A percentile compares a stretch with the other conserved stretches of the same genome.
Conservation (phyloP, 1,140 invertebrate species). For the Aphidius gifuensis region DNA sequence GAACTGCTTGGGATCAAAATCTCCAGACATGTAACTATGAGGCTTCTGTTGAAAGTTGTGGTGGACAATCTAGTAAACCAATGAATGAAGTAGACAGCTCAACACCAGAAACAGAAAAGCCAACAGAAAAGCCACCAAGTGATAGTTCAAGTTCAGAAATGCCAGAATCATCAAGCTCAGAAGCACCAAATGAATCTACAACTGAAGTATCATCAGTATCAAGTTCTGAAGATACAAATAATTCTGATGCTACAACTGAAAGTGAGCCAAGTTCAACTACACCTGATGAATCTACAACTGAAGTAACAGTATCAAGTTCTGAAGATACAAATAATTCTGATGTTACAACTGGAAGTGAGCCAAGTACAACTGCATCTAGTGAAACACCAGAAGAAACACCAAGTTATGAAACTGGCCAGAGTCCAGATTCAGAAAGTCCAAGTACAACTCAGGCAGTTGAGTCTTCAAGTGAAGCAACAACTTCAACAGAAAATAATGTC, state of each 20-base stretch:
- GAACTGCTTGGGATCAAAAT: conserved; percentile 52
- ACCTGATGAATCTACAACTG: not conserved
- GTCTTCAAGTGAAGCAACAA: not conserved
- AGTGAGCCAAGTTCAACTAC: not conserved
- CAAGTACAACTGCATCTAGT: not conserved
- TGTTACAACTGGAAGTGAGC: not conserved
- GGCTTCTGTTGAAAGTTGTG: conserved; percentile 6
- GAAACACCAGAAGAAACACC: not conserved
- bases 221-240: not conserved
- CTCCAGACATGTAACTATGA: conserved; percentile 43
- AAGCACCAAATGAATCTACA: not conserved
- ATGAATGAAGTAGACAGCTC: too few relatives aligned
- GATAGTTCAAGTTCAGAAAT: not conserved
- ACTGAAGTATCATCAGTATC: conserved; percentile 4
- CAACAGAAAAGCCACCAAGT: not conserved
- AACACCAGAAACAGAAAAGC: not conserved
- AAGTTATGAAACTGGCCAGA: too few relatives aligned
- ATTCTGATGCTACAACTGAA: not conserved
- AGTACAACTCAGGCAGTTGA: too few relatives aligned
- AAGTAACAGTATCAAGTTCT: not conserved
- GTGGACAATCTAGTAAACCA: not conserved
- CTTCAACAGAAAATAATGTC: not conserved
- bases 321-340: not conserved
- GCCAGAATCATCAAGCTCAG: not conserved
- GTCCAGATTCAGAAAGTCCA: too few relatives aligned